Conservation (phyloP, 2,113 vertebrate genomes). For the Cichladusa arquata region DNA sequence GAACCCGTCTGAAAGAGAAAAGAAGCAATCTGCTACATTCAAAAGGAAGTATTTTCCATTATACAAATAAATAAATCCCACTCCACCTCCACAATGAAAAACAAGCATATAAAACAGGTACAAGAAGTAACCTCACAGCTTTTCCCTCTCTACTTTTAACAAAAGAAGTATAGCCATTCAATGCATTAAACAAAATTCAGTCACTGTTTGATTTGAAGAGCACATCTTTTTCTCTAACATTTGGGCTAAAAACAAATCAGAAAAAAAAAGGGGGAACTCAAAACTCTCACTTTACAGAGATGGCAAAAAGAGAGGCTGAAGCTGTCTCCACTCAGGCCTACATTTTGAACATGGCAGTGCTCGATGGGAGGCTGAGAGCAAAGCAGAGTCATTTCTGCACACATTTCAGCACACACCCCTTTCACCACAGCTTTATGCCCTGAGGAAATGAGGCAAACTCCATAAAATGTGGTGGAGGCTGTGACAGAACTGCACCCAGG, state of each 20-base stretch:
- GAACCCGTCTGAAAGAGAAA: constrained; percentile 77
- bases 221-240: neutral
- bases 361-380: neutral
- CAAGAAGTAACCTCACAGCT: neutral
- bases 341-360: neutral
- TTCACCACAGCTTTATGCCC: neutral
- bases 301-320: neutral
- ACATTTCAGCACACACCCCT: neutral
- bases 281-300: neutral
- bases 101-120: neutral
- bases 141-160: neutral
- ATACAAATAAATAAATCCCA: neutral
- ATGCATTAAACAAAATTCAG: neutral
- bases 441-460: neutral
- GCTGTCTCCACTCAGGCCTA: neutral
- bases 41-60: neutral
- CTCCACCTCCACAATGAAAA: neutral
- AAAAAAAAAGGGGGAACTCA: neutral
- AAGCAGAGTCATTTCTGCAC: neutral
- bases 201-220: neutral
- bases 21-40: neutral
- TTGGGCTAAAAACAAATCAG: neutral
- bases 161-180: neutral
- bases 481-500: neutral
- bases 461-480: neutral